Conservation (phyloP, 2,113 vertebrate species). For the Sciurus niger region DNA sequence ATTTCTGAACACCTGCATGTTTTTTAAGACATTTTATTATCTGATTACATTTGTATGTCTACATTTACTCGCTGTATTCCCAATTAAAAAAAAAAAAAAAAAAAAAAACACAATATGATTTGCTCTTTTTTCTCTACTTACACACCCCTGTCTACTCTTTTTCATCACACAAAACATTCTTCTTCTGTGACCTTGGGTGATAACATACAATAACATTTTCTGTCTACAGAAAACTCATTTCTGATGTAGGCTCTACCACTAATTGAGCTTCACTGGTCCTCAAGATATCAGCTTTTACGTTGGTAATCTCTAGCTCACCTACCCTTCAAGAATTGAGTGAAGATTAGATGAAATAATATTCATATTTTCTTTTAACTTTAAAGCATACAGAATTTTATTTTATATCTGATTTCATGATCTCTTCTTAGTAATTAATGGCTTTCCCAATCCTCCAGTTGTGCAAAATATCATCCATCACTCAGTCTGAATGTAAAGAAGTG, state of each 20-base stretch:
- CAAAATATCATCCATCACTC: neutral
- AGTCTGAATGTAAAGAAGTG: neutral
- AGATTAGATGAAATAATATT: neutral
- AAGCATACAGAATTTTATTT: neutral
- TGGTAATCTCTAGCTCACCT: neutral
- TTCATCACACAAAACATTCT: accelerated
- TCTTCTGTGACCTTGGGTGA: neutral
- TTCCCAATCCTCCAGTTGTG: neutral
- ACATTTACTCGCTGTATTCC: neutral
- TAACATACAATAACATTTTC: neutral
- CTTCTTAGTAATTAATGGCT: neutral
- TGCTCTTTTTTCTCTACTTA: too few species aligned
- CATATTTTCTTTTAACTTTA: neutral
- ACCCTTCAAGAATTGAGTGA: neutral
- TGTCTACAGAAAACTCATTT: neutral
- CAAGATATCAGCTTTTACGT: neutral
- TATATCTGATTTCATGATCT: neutral
- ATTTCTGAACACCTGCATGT: neutral
- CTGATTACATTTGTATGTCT: neutral
- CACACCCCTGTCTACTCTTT: neutral
- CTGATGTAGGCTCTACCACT: neutral
- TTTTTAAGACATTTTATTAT: neutral
- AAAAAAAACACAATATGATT: neutral
- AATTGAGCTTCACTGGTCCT: neutral
- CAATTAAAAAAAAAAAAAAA: neutral